A percentile compares a stretch with the other conserved stretches of the same genome.
Conservation (phyloP, 2,797 vertebrate species). For the Rhynchonycteris naso region DNA sequence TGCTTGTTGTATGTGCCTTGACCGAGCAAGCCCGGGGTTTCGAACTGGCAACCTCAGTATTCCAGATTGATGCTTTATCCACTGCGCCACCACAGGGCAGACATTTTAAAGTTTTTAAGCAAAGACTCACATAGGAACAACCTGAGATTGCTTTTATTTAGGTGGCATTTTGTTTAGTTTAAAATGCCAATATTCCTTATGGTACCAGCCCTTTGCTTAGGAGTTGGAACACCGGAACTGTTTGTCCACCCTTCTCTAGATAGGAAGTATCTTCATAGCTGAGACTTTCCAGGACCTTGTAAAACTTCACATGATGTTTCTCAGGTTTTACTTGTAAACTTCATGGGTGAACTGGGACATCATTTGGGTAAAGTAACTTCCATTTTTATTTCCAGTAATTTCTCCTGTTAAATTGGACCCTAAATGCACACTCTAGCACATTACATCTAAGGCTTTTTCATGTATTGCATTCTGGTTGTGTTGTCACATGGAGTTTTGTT, state of each 20-base stretch:
- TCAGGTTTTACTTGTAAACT: conserved; percentile 21
- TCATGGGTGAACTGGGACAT: conserved; percentile 5
- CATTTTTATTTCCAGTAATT: conserved; percentile 22
- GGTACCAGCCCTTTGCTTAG: background rate
- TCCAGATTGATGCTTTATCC: too few species aligned
- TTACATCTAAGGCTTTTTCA: background rate
- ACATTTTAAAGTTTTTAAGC: background rate
- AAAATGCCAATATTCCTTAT: conserved; percentile 13
- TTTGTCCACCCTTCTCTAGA: background rate
- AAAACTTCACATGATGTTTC: conserved; percentile 22
- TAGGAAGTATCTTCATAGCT: conserved; percentile 1
- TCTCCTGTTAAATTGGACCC: background rate
- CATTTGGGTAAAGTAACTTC: conserved; percentile 26
- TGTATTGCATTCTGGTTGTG: background rate
- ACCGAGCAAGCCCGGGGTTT: too few species aligned
- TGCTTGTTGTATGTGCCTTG: too few species aligned
- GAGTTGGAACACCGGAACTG: background rate
- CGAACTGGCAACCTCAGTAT: too few species aligned
- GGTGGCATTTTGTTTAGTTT: conserved; percentile 19
- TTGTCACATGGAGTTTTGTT: conserved; percentile 51
- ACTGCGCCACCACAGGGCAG: too few species aligned
- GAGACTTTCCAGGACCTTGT: background rate
- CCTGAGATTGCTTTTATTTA: conserved; percentile 7
- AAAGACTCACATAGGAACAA: background rate
- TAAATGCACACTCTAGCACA: background rate